Conservation (phyloP, 2,113 vertebrate species). For the Ariopsis seemanni region DNA sequence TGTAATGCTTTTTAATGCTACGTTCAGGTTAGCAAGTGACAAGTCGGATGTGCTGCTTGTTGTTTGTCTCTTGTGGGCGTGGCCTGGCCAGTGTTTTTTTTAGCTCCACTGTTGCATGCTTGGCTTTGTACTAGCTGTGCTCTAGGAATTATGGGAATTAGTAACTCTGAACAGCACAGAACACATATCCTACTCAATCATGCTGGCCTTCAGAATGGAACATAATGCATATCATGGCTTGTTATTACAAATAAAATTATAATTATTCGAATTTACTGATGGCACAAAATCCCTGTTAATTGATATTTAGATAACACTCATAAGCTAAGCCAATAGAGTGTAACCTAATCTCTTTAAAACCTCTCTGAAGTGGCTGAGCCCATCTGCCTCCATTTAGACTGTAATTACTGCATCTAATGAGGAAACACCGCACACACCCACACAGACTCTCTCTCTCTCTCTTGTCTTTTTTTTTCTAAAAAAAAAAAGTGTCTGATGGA, state of each 20-base stretch:
- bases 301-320: background rate
- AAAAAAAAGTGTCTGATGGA: background rate
- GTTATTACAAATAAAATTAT: background rate
- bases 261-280: background rate
- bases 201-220: background rate
- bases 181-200: background rate
- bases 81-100: background rate
- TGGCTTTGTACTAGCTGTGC: background rate
- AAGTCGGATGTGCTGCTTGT: background rate
- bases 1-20: background rate
- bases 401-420: constrained; percentile 24
- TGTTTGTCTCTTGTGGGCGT: background rate
- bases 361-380: constrained; percentile 10
- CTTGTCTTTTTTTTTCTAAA: background rate
- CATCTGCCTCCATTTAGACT: constrained; percentile 14
- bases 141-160: background rate
- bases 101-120: background rate
- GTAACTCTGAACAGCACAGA: background rate
- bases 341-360: background rate
- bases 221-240: background rate
- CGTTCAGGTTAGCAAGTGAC: background rate
- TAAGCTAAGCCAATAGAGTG: background rate
- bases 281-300: background rate
- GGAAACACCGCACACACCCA: background rate
- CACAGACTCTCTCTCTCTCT: constrained; percentile 5